phyloP scores from a whole-genome alignment of 2,113 vertebrate species.

The Myxocyprinus asiaticus region DNA sequence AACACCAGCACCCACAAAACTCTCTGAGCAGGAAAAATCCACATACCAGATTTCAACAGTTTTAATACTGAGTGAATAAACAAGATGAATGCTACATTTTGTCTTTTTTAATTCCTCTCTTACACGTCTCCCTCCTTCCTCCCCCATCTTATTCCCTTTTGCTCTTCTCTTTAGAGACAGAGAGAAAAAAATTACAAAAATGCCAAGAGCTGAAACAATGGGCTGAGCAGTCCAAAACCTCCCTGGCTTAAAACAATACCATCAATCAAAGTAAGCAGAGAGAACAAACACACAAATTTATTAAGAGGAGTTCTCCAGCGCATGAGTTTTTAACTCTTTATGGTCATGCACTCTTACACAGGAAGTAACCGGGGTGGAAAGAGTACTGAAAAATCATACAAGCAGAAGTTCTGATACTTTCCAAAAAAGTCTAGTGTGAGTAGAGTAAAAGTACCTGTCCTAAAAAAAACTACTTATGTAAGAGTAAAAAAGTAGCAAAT shows the following conservation, averaged over 20 bases:
- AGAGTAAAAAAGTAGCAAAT: too few relatives aligned
- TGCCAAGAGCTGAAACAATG: slow-evolving; percentile 78
- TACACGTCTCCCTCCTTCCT: slow-evolving; percentile 9
- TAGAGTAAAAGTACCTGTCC: too few relatives aligned
- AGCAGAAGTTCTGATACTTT: too few relatives aligned
- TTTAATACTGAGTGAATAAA: slow-evolving; percentile 46
- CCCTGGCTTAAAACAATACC: slow-evolving; percentile 77
- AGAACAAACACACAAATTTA: slow-evolving; percentile 55
- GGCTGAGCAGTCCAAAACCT: slow-evolving; percentile 69
- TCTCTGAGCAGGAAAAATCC: slow-evolving; percentile 39
- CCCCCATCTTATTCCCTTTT: neutral
- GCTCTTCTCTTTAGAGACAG: slow-evolving; percentile 12
- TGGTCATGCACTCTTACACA: neutral
- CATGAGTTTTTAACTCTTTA: slow-evolving; percentile 62
- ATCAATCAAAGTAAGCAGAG: slow-evolving; percentile 70
- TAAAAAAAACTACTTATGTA: too few relatives aligned
- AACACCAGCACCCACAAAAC: slow-evolving; percentile 52
- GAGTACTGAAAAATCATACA: too few relatives aligned
- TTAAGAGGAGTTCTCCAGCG: slow-evolving; percentile 41
- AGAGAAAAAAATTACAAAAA: slow-evolving; percentile 30
- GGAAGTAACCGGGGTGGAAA: neutral
- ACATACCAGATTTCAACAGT: slow-evolving; percentile 51
- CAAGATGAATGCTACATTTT: slow-evolving; percentile 62
- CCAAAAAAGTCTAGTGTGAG: too few relatives aligned
- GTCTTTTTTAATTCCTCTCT: slow-evolving; percentile 64